Percentiles rank a stretch among this genome's conserved stretches.
phyloP scores from a whole-genome alignment of 2,797 vertebrate genomes.

The Orientallactaga sibirica region DNA sequence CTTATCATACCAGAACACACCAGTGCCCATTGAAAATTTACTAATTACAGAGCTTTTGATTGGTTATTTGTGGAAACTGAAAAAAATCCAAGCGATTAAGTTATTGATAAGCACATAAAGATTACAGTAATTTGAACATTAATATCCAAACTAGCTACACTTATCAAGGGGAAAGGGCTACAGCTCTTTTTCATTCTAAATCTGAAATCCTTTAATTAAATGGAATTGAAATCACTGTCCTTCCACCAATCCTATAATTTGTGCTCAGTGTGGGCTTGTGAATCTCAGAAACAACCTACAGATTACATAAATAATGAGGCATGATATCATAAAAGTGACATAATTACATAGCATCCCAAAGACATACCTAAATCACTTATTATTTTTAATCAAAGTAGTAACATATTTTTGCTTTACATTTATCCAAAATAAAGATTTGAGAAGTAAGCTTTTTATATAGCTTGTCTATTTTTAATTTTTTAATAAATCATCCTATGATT shows the following conservation, averaged over 20 bases:
- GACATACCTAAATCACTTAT: slow-evolving; percentile 82
- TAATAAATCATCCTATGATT: slow-evolving; percentile 84
- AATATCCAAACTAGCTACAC: slow-evolving; percentile 54
- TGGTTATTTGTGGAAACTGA: not conserved
- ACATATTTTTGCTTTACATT: slow-evolving; percentile 82
- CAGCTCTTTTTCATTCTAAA: slow-evolving; percentile 54
- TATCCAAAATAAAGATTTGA: slow-evolving; percentile 85
- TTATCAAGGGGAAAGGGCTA: slow-evolving; percentile 51
- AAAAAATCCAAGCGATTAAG: slow-evolving; percentile 67
- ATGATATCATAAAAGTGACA: slow-evolving; percentile 81
- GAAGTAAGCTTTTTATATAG: slow-evolving; percentile 71
- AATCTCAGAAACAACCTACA: slow-evolving; percentile 79
- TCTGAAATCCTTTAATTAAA: slow-evolving; percentile 78
- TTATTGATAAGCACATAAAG: slow-evolving; percentile 58
- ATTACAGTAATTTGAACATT: slow-evolving; percentile 50
- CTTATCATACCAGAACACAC: not conserved
- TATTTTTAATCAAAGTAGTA: slow-evolving; percentile 85
- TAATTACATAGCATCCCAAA: slow-evolving; percentile 84
- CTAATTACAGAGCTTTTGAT: slow-evolving; percentile 50
- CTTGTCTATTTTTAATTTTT: slow-evolving; percentile 83
- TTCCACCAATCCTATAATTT: slow-evolving; percentile 76
- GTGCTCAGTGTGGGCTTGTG: slow-evolving; percentile 71
- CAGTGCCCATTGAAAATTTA: slow-evolving; percentile 60
- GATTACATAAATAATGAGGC: slow-evolving; percentile 85
- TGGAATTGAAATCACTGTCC: slow-evolving; percentile 81